Evolutionary conservation across 2,888 invertebrate genomes (phyloP), one percentile per base, ranked within the genome.

Genomic region (Caenorhabditis becei): DNA sequence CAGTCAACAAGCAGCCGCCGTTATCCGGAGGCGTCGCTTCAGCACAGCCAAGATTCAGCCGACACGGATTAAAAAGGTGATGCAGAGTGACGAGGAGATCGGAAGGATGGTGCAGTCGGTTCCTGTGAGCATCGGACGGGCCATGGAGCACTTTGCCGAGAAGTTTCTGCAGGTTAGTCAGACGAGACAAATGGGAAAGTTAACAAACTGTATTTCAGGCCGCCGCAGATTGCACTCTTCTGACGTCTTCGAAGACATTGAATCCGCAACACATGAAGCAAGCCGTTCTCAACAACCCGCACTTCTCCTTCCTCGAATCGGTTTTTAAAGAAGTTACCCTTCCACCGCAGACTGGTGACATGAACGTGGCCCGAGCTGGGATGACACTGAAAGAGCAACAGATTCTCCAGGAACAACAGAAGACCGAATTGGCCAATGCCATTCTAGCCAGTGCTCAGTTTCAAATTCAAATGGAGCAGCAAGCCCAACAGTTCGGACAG

Each of bases 81-180:
- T 99, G 98, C 98, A 99, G 93, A 96, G 96, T 86, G 99, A 99
- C 92, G 98, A 99, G 92, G 98, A 99, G 93, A 97, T 99, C 91
- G 99, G 99, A 88, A 97, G 98, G 94, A 97, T 99, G 86, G 97
- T 98, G 83, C 97, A 97, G 92, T 96, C 97, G 79, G 99, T 99
- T 90, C 98, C 99, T 88, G 95, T 99, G 91, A 97, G 98, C 92
- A 97, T 98, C 58, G 91, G 91, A 16, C 79, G 89, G 61, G 89
- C 89, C 10, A 91, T 91, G 91, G 91, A 91, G 75, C 89, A 89
- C 61, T 91, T 91, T 72, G 89, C 89, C 1, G 91, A 91, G 62
- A 89, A 88, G 79, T 86, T 91, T 41, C 77, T 90, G 18, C 82
- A 85, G 69, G 83, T 85, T 18, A 78, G 35, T 5, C 5, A 20